A percentile compares a stretch with the other conserved stretches of the same genome.
phyloP scores from a whole-genome alignment of 2,888 invertebrate genomes.

The Dynastes grantii region DNA sequence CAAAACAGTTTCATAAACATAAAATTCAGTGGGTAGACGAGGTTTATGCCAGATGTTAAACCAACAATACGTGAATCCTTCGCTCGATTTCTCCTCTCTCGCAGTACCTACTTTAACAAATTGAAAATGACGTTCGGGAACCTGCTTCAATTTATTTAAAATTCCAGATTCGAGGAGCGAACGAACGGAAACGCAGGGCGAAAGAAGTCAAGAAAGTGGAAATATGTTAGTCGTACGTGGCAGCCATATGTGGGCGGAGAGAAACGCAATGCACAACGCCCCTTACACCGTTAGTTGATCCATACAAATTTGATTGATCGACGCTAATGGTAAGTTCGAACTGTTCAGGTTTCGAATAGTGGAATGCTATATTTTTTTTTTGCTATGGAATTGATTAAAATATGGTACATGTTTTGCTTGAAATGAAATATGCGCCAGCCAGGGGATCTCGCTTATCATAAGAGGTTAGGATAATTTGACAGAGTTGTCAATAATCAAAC shows the following conservation, averaged over 20 bases:
- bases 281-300: not conserved
- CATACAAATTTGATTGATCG: conserved; percentile 8
- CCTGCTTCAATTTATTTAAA: conserved; percentile 5
- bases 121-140: conserved; percentile 6
- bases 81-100: not conserved
- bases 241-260: not conserved
- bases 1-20: conserved; percentile 1
- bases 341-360: too few species aligned
- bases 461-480: too few species aligned
- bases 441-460: too few species aligned
- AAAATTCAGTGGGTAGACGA: conserved; percentile 6
- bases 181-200: not conserved
- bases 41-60: conserved; percentile 27
- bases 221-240: not conserved
- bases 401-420: too few species aligned
- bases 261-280: not conserved
- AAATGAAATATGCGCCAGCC: too few species aligned
- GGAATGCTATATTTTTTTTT: too few species aligned
- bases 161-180: not conserved
- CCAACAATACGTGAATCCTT: conserved; percentile 23
- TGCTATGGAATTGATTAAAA: too few species aligned
- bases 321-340: too few species aligned
- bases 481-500: too few species aligned
- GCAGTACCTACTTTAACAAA: conserved; percentile 10
- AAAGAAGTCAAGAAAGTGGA: not conserved